Conservation (phyloP, 2,113 vertebrate species). For the Psephotus haematonotus region DNA sequence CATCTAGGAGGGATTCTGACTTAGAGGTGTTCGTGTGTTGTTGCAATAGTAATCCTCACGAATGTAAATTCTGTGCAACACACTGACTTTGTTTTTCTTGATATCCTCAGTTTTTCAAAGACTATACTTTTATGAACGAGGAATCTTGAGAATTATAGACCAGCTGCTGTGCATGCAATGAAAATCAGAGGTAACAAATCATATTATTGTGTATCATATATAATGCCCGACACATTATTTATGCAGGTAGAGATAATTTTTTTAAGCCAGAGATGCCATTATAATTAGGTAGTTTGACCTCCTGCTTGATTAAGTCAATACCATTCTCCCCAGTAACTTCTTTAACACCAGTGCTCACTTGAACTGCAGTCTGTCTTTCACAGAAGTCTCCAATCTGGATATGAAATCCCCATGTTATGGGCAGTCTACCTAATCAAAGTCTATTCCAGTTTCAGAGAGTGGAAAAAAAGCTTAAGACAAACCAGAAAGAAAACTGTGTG, state of each 20-base stretch:
- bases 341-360: neutral
- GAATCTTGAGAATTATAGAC: neutral
- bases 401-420: neutral
- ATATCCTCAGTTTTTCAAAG: neutral
- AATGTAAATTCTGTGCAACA: neutral
- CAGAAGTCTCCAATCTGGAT: neutral
- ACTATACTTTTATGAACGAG: neutral
- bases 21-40: too few species aligned
- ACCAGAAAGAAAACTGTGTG: neutral
- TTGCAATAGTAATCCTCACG: neutral
- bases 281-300: slow-evolving; percentile 5
- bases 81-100: neutral
- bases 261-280: neutral
- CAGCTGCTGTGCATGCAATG: neutral
- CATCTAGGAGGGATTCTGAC: too few species aligned
- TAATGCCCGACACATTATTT: neutral
- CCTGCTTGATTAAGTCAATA: neutral
- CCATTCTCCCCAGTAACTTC: neutral
- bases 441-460: neutral
- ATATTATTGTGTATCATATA: neutral
- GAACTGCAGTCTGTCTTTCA: neutral
- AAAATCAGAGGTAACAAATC: neutral
- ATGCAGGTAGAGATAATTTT: neutral
- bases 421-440: neutral
- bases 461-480: neutral